Base-by-base conservation (phyloP, 1,140 invertebrate species). In the Asbolus verrucosus region DNA sequence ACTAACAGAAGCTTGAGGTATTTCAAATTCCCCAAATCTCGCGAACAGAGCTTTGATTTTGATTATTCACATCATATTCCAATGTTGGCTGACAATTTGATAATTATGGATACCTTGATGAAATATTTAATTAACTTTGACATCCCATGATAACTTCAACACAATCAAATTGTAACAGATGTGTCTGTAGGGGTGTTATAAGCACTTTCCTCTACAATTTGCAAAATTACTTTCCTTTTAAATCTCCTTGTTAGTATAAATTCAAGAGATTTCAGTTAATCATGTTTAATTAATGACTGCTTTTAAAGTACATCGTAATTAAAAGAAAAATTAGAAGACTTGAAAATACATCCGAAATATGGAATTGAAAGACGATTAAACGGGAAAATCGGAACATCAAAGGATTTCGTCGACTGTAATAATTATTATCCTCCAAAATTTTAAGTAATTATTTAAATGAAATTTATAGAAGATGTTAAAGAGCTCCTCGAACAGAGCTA, bases 351-450 rank as follows among this genome's bases (percentile, higher is more conserved):
- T 5, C 43, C 18, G 11, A 36, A 36, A 36, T 36, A 36, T 36
- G 33, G 11, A 36, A n/a, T 36, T 36, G n/a, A 36, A 50, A 8
- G 5, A n/a, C 21, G 43, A 50, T 19, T 2, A 11, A n/a, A 46
- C 24, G 24, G 4, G 6, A n/a, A 38, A n/a, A 38, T 1, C 5
- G 11, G 27, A 11, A 24, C 46, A 54, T 54, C 43, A 50, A 50
- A 50, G 43, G 43, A 50, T 50, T 50, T 50, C n/a, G 27, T 54
- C 13, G 21, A 2, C 46, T 27, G 6, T 24, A 50, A n/a, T n/a
- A n/a, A 50, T 50, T 50, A 50, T 43, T 24, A 50, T 36, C 33
- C 11, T n/a, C 5, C 33, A 11, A 36, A 8, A 36, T 36, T 36
- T 36, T 36, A 11, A 36, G 33, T 11, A 36, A 27, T n/a, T 27